phyloP scores from a whole-genome alignment of 2,888 invertebrate species.

The Sicus ferrugineus region DNA sequence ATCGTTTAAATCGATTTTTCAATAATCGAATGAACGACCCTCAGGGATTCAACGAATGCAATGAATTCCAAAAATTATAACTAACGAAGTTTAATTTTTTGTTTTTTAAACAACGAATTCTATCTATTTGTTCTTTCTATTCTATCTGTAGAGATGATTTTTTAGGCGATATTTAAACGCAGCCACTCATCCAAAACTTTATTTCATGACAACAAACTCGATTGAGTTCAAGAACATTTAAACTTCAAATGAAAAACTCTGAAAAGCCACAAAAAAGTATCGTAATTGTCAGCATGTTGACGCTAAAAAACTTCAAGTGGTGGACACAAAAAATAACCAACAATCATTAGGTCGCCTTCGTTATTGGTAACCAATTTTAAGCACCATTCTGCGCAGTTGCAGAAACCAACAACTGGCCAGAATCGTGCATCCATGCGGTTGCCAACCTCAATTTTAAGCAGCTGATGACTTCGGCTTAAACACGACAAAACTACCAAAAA shows the following conservation, averaged over 20 bases:
- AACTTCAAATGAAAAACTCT: too few relatives aligned
- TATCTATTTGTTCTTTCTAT: too few relatives aligned
- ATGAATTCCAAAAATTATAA: too few relatives aligned
- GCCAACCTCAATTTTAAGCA: neutral
- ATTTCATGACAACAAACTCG: conserved; percentile 5
- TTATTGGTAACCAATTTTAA: neutral
- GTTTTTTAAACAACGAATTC: neutral
- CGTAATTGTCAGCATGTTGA: neutral
- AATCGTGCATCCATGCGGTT: neutral
- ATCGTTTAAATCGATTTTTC: neutral
- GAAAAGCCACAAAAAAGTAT: neutral
- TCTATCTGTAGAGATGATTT: too few relatives aligned
- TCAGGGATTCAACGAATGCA: too few relatives aligned
- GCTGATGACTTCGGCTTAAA: neutral
- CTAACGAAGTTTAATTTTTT: too few relatives aligned
- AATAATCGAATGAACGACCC: too few relatives aligned
- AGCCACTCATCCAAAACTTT: too few relatives aligned
- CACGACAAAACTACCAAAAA: neutral
- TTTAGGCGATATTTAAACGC: too few relatives aligned
- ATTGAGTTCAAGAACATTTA: conserved; percentile 19
- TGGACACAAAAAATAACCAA: neutral
- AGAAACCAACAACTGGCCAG: too few relatives aligned
- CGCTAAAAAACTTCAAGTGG: neutral
- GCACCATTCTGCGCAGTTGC: too few relatives aligned
- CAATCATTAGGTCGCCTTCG: neutral